Conservation (phyloP, 2,797 vertebrate genomes). For the Sitta carolinensis region DNA sequence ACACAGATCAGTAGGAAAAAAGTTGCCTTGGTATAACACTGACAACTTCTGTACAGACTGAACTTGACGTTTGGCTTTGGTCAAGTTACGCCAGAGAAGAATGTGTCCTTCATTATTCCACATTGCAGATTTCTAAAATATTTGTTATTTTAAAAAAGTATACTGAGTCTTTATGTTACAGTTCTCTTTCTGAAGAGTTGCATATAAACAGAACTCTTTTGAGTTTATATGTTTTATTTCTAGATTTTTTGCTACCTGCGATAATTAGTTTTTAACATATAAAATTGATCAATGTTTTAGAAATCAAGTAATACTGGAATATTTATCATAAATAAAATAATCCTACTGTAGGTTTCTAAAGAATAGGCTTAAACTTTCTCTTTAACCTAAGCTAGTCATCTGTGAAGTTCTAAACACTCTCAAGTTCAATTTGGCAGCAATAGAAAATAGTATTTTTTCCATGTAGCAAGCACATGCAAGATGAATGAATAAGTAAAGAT, state of each 20-base stretch:
- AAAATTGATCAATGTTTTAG: not conserved
- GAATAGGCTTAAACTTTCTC: not conserved
- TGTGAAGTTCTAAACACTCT: constrained; percentile 7
- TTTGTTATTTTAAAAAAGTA: not conserved
- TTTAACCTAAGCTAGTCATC: not conserved
- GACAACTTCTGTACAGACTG: not conserved
- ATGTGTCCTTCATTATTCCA: not conserved
- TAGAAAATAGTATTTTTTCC: not conserved
- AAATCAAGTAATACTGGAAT: not conserved
- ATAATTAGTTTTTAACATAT: not conserved
- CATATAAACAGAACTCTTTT: not conserved
- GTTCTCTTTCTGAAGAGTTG: not conserved
- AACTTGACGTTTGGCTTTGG: not conserved
- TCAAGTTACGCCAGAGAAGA: not conserved
- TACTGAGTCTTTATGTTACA: not conserved
- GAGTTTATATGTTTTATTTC: not conserved
- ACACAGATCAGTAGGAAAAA: not conserved
- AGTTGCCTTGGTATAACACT: not conserved
- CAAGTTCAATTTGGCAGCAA: not conserved
- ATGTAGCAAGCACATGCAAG: not conserved
- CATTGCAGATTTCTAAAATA: not conserved
- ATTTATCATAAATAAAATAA: not conserved
- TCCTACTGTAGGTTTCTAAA: not conserved
- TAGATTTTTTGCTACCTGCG: not conserved
- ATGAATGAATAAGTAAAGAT: not conserved